Base-by-base conservation (phyloP, 2,113 vertebrate species). In the Paracanthobrama guichenoti region DNA sequence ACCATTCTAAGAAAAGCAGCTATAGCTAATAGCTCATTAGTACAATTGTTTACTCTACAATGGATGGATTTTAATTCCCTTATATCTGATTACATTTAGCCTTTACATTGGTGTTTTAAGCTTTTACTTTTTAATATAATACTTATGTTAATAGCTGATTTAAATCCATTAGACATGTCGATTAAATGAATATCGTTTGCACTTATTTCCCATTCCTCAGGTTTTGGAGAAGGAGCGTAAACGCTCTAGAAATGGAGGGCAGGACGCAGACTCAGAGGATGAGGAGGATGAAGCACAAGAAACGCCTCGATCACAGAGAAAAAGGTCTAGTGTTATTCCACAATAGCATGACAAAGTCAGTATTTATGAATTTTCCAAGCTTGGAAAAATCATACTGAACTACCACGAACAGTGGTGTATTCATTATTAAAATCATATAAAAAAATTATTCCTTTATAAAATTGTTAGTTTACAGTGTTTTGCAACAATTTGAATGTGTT, bases 181-280 rank as follows among this genome's bases (percentile, higher is more conserved):
- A 12, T 69, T 22, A 42, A 69, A 69, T 12, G 0, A 42, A 39
- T 69, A n/a, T 42, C 4, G 42, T 14, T 12, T 1, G 18, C 3
- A 2, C n/a, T 50, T 10, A 20, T 76, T 76, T 24, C 50, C 73
- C 26, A 14, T n/a, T 3, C 22, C 0, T 88, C 22, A 99, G 98
- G 98, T 99, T 84, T 92, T 99, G 48, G 98, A 99, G 90, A 99
- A 97, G 82, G 96, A 97, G 89, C 98, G 96, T 90, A 99, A 98
- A 75, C 95, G 96, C 6, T 94, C 93, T 1, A 96, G 94, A 66
- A 89, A 90, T 0, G 76, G 8, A 2, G 95, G 95, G 0, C 92
- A 82, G 0, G 96, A 96, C 18, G 93, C 93, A 0, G 86, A 69
- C 0, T 93, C 91, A 0, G 97, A 97, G 81, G 89, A 85, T 0